phyloP scores from a whole-genome alignment of 2,797 vertebrate genomes.

The Malacoraja senta region DNA sequence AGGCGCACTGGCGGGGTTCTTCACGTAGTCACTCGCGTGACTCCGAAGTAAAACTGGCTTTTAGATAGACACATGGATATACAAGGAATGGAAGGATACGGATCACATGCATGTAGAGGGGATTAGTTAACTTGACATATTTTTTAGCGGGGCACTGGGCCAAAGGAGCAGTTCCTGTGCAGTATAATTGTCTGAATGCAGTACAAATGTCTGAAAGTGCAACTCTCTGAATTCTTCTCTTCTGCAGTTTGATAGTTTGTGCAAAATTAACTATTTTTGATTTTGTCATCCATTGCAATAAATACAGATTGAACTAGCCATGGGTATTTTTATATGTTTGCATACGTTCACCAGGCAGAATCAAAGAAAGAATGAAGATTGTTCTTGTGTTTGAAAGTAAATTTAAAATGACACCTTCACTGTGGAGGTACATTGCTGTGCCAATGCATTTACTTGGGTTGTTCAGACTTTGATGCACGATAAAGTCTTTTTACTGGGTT shows the following conservation, averaged over 20 bases:
- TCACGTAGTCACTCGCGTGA: no score
- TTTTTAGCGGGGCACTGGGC: no score
- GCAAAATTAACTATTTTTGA: not conserved
- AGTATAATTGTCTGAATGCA: no score
- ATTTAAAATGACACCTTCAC: not conserved
- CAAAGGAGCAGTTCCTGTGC: no score
- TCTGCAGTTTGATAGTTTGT: not conserved
- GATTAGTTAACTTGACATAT: no score
- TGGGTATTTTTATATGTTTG: not conserved
- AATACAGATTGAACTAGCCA: not conserved
- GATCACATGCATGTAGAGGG: no score
- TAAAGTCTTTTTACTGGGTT: not conserved
- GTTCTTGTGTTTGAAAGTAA: not conserved
- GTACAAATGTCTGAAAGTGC: no score
- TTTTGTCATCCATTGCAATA: not conserved
- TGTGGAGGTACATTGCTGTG: not conserved
- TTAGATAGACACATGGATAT: no score
- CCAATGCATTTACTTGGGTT: not conserved
- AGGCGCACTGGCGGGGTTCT: no score
- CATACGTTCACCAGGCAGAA: not conserved
- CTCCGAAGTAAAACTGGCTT: no score
- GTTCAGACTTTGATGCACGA: not conserved
- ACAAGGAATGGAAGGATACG: no score
- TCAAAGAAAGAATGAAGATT: not conserved
- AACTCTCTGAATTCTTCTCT: not conserved